Evolutionary conservation across 2,113 vertebrate genomes (phyloP).

Genomic region (Epinephelus fuscoguttatus): DNA sequence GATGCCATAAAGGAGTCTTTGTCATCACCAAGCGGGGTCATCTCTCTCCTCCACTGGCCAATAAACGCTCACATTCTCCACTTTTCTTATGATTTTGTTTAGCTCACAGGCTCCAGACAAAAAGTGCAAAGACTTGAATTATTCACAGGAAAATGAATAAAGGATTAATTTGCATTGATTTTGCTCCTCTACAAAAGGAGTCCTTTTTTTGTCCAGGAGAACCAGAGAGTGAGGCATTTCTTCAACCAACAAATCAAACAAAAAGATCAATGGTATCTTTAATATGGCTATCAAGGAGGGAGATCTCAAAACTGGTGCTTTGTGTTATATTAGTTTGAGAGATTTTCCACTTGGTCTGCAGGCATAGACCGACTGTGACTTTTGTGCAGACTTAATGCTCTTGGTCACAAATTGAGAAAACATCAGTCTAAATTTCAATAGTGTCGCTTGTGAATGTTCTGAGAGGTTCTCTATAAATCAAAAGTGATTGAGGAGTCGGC

Average conservation of each 20-base stretch:
- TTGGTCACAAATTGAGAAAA: constrained; percentile 70
- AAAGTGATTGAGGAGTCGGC: constrained; percentile 71
- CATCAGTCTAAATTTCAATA: constrained; percentile 78
- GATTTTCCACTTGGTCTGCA: constrained; percentile 79
- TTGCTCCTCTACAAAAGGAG: constrained; percentile 79
- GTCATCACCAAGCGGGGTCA: constrained; percentile 83
- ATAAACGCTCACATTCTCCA: constrained; percentile 84
- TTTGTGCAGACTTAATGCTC: constrained; percentile 71
- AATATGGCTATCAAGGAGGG: constrained; percentile 74
- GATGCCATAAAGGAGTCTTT: constrained; percentile 84
- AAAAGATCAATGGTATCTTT: constrained; percentile 81
- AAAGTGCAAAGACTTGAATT: constrained; percentile 83
- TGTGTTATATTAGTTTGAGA: constrained; percentile 77
- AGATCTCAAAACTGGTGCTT: constrained; percentile 76
- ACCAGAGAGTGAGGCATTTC: constrained; percentile 74
- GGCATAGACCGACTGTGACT: constrained; percentile 60
- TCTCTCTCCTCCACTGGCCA: constrained; percentile 81
- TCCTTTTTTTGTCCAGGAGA: constrained; percentile 74
- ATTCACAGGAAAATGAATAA: constrained; percentile 86
- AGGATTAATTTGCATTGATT: constrained; percentile 89
- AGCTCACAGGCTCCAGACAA: constrained; percentile 79
- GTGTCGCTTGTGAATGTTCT: constrained; percentile 73
- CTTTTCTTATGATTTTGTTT: constrained; percentile 86
- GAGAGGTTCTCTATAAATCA: constrained; percentile 72
- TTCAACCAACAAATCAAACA: constrained; percentile 73